These are phyloP conservation scores for Micromys minutus DNA, from an alignment of 2,113 vertebrate species.

Conservation along the genomic window DNA sequence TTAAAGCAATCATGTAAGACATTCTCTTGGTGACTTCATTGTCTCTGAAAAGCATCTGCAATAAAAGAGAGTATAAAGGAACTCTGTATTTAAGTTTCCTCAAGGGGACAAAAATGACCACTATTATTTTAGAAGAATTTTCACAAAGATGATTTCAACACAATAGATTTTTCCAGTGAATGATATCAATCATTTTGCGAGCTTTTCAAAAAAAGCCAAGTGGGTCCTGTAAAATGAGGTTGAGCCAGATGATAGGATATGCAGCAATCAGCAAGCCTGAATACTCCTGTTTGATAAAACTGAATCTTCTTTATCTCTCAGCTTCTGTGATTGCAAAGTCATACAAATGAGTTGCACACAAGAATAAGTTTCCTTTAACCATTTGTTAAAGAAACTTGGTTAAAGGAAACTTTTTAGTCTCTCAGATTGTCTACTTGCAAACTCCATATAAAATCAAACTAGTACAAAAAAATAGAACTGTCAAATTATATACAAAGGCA, in stretches of 20 bases:
- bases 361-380: slow-evolving; percentile 38
- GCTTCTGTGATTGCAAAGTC: slow-evolving; percentile 1
- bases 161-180: slow-evolving; percentile 42
- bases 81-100: slow-evolving; percentile 44
- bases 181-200: slow-evolving; percentile 43
- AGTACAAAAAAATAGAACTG: slow-evolving; percentile 18
- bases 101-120: slow-evolving; percentile 6
- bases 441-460: slow-evolving; percentile 31
- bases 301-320: neutral
- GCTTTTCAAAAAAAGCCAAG: slow-evolving; percentile 54
- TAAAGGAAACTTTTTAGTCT: slow-evolving; percentile 37
- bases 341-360: slow-evolving; percentile 51
- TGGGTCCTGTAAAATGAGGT: slow-evolving; percentile 30
- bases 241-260: neutral
- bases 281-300: slow-evolving; percentile 29
- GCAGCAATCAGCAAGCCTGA: slow-evolving; percentile 31
- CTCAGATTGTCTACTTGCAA: slow-evolving; percentile 8
- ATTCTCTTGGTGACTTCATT: slow-evolving; percentile 26
- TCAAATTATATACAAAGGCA: neutral
- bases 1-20: slow-evolving; percentile 49
- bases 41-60: slow-evolving; percentile 44
- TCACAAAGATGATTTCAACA: slow-evolving; percentile 55
- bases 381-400: neutral
- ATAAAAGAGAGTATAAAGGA: slow-evolving; percentile 12
- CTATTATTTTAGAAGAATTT: slow-evolving; percentile 66